These are phyloP conservation scores for Rhea pennata DNA, from an alignment of 2,113 vertebrate species.

Conservation along the genomic window DNA sequence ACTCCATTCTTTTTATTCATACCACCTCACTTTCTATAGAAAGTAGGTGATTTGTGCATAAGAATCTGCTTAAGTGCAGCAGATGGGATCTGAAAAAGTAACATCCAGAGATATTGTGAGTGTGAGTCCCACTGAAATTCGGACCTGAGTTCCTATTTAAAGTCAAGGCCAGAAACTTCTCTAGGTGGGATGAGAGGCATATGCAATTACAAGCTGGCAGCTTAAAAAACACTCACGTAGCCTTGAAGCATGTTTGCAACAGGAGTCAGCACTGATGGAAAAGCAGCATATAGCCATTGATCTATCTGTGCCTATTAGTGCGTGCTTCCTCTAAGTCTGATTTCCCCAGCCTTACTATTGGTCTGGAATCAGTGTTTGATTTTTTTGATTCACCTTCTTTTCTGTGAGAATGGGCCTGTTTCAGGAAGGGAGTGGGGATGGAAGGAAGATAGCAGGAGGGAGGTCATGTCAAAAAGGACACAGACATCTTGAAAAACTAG, in stretches of 20 bases:
- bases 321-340: neutral
- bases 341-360: neutral
- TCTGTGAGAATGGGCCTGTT: neutral
- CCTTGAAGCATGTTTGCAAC: neutral
- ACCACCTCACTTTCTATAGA: neutral
- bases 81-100: neutral
- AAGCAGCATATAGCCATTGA: neutral
- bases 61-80: neutral
- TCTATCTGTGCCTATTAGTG: neutral
- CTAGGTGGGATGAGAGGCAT: neutral
- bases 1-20: neutral
- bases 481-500: neutral
- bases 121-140: neutral
- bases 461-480: neutral
- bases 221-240: neutral
- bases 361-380: neutral
- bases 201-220: neutral
- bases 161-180: neutral
- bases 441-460: neutral
- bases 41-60: neutral
- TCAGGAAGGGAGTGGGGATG: neutral
- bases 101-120: neutral
- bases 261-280: neutral
- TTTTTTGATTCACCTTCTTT: neutral
- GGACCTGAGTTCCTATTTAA: neutral